Evolutionary conservation across 2,888 invertebrate genomes (phyloP), one percentile per base, ranked within the genome.

Genomic region (Augiades crinisus): DNA sequence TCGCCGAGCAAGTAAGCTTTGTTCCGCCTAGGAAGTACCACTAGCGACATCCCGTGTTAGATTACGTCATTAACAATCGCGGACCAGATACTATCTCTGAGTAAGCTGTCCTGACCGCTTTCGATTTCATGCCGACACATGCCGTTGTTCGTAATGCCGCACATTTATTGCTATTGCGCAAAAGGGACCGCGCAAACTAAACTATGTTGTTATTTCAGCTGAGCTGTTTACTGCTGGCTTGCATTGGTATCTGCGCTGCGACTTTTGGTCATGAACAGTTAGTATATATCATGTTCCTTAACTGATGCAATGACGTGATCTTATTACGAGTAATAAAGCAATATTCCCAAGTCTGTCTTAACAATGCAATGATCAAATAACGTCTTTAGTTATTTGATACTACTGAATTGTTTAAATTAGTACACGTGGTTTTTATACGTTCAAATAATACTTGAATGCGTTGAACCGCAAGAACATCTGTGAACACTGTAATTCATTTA

Each of bases 211-310:
- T 68, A 75, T 89, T 87, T 81, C 87, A 89, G 88, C 77, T 86
- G 61, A 75, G 80, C 81, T 77, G 84, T 68, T 71, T 81, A 60
- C 79, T 88, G 60, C 81, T 86, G 75, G 81, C 84, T 75, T 70
- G 78, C 75, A 64, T 82, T 78, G 85, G 83, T 64, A 75, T 83
- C 77, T 79, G 83, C 83, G 68, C 78, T 69, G 88, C 88, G 78
- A 89, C 89, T 75, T 89, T 89, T 75, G 88, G 88, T 73, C 70
- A 76, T 73, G 85, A 88, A 82, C 88, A 88, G 89, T 89, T 78
- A 88, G 89, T 89, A 86, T 79, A 21, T 16, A n/a, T 36, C 13
- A 38, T 27, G 44, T 41, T 30, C 47, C 30, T 27, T 4, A 19
- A 27, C 4, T 27, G 3, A 19, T 5, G 19, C 19, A 27, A 27